These are phyloP conservation scores for Hystrix brachyura DNA, from an alignment of 2,113 vertebrate species.

Conservation along the genomic window DNA sequence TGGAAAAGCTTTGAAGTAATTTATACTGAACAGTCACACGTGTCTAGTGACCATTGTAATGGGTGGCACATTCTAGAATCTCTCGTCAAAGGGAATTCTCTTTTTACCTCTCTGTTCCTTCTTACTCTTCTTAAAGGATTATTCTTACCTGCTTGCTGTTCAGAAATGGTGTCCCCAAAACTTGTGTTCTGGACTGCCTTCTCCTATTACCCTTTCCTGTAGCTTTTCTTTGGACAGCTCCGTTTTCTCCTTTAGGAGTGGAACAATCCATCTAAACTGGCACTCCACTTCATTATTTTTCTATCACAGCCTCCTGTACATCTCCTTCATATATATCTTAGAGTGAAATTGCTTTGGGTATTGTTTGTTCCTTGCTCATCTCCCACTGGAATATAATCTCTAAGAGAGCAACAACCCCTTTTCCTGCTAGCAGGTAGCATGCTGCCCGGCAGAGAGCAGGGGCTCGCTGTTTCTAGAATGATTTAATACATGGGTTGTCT, in stretches of 20 bases:
- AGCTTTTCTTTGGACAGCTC: background rate
- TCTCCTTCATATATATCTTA: background rate
- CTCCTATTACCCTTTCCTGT: background rate
- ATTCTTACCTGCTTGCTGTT: background rate
- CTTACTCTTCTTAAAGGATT: background rate
- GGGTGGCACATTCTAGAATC: background rate
- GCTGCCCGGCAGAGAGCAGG: background rate
- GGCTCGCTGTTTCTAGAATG: background rate
- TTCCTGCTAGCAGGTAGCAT: background rate
- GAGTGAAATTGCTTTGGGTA: background rate
- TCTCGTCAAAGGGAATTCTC: background rate
- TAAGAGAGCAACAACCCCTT: background rate
- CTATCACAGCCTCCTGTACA: background rate
- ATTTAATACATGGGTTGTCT: slow-evolving; percentile 2
- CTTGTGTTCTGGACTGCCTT: background rate
- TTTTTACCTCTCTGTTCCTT: background rate
- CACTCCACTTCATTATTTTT: background rate
- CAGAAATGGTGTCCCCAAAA: background rate
- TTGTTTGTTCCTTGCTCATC: background rate
- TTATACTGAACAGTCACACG: background rate
- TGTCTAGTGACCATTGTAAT: background rate
- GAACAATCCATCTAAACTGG: background rate
- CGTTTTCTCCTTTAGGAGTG: background rate
- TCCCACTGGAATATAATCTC: background rate
- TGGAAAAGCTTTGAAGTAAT: background rate